A percentile compares a stretch with the other conserved stretches of the same genome.
These are phyloP conservation scores for Dicerorhinus sumatrensis DNA, from an alignment of 2,113 vertebrate species.

Conservation along the genomic window DNA sequence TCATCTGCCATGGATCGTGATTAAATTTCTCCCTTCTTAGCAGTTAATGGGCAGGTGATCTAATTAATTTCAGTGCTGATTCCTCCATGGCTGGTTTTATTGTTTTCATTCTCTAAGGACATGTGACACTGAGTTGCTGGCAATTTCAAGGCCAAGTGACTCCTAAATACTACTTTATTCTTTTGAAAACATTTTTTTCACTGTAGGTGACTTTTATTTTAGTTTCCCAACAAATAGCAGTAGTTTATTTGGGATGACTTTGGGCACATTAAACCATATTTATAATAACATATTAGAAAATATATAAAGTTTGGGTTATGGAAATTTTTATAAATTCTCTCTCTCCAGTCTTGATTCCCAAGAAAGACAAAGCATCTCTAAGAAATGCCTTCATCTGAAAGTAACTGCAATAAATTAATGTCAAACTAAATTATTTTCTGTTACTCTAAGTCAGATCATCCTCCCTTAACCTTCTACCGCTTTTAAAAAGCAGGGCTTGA, in stretches of 20 bases:
- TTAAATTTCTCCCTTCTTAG: background rate
- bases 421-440: background rate
- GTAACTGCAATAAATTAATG: background rate
- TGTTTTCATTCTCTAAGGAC: background rate
- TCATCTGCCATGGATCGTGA: background rate
- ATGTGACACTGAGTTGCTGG: background rate
- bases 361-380: background rate
- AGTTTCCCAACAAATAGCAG: background rate
- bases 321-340: slow-evolving; percentile 4
- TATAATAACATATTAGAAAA: background rate
- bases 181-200: background rate
- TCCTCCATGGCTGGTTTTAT: background rate
- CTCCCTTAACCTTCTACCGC: background rate
- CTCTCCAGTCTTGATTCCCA: background rate
- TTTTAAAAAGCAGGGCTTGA: background rate
- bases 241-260: slow-evolving; percentile 4
- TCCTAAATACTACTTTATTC: slow-evolving; percentile 53
- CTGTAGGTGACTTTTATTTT: background rate
- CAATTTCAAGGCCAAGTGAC: slow-evolving; percentile 39
- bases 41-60: background rate
- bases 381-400: background rate
- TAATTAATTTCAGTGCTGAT: background rate
- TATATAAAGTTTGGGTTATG: background rate
- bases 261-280: background rate
- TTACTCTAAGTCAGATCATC: background rate